Conservation (phyloP, 2,888 invertebrate species). For the Cacoxenus indagator region DNA sequence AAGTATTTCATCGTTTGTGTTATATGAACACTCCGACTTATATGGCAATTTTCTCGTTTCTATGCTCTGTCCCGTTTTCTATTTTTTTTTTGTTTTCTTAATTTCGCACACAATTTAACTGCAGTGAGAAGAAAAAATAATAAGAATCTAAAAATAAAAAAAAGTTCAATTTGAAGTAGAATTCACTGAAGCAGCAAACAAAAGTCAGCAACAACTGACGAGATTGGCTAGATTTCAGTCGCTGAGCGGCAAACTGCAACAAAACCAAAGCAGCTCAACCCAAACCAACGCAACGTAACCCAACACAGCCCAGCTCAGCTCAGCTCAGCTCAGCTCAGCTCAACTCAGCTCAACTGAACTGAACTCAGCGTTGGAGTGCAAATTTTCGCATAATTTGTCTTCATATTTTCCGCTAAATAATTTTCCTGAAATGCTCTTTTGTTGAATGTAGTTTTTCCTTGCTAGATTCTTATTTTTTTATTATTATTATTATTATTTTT, state of each 20-base stretch:
- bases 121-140: too few relatives aligned
- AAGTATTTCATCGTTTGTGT: too few relatives aligned
- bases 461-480: too few relatives aligned
- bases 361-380: neutral
- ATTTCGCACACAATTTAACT: too few relatives aligned
- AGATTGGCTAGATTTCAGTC: too few relatives aligned
- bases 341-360: neutral
- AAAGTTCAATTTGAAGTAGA: neutral
- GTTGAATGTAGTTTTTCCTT: neutral
- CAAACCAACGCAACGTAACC: neutral
- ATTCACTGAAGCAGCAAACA: neutral
- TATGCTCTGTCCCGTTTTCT: too few relatives aligned
- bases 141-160: neutral
- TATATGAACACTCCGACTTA: too few relatives aligned
- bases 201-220: too few relatives aligned
- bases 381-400: constrained; percentile 23
- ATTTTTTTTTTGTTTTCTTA: too few relatives aligned
- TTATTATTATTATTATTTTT: too few relatives aligned
- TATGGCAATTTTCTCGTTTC: too few relatives aligned
- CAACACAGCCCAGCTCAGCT: neutral
- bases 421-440: constrained; percentile 19
- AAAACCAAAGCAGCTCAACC: neutral
- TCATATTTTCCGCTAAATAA: constrained; percentile 30
- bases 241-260: too few relatives aligned
- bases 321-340: neutral